Base-by-base conservation (phyloP, 2,888 invertebrate species). In the Corbicula japonica region DNA sequence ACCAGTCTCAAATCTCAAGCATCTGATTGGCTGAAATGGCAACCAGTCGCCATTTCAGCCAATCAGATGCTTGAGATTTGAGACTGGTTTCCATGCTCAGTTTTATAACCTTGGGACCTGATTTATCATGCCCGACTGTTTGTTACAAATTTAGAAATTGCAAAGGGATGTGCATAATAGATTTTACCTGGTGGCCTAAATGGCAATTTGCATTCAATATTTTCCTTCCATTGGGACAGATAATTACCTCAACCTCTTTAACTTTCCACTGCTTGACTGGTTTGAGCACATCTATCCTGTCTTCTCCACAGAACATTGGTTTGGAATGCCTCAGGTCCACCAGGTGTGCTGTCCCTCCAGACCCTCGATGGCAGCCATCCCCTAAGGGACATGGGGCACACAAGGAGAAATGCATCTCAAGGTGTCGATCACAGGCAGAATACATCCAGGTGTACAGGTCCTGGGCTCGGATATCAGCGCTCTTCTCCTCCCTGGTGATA, bases 271-370 rank as follows among this genome's bases (percentile, higher is more conserved):
- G 66, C 35, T 73, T 77, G 41, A 88, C 66, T 28, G 61, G 28
- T 32, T 82, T 83, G 35, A 78, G 61, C 12, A 69, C 72, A 60
- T 87, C 86, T 12, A 88, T 58, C 48, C 84, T 80, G 23, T 76
- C 75, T 15, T 60, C 41, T 12, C 86, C 84, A 83, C 88, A 88
- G 54, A 61, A 82, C 54, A 83, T 77, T 0, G 83, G 80, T 23
- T 69, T 61, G 30, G 61, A 68, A 23, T 75, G 66, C 12, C 72
- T 56, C 4, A 87, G 61, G 50, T 85, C 80, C 0, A 87, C 58
- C n/a, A 87, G 62, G 54, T 87, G 87, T 4, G 81, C 26, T 10
- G 73, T 75, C 4, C 44, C 30, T 10, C 38, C 15, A 10, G 60
- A 28, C 21, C 32, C 58, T 3, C 68, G 58, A 1, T 48, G 38